Percentiles rank a stretch among this genome's conserved stretches.
Conservation (phyloP, 2,888 invertebrate species). For the Encarsia formosa region DNA sequence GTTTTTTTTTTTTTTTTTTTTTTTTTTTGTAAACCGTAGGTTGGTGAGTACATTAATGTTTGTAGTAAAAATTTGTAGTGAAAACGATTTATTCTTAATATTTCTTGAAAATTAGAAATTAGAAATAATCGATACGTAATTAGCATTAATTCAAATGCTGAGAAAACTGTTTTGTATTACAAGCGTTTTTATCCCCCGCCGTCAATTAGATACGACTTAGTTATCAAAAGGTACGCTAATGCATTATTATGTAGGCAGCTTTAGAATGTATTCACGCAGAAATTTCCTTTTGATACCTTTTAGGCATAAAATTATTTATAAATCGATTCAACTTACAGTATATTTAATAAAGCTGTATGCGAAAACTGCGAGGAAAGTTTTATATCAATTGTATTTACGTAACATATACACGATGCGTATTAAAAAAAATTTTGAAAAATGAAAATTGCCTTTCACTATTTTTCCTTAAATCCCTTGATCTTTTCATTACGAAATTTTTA, state of each 20-base stretch:
- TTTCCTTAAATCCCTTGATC: too few relatives aligned
- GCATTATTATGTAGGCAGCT: conserved; percentile 1
- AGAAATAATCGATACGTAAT: conserved; percentile 8
- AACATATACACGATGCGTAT: conserved; percentile 38
- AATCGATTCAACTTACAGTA: conserved; percentile 19
- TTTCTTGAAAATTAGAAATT: too few relatives aligned
- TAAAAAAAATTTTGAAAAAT: conserved; percentile 9
- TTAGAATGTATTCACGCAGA: conserved; percentile 19
- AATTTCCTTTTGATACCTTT: conserved; percentile 39
- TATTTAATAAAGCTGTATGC: conserved; percentile 35
- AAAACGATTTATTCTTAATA: conserved; percentile 3
- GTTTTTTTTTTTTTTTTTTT: too few relatives aligned
- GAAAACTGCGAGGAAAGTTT: conserved; percentile 38
- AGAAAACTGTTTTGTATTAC: conserved; percentile 23
- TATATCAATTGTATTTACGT: conserved; percentile 46
- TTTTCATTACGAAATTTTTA: too few relatives aligned
- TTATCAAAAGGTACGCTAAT: conserved; percentile 13
- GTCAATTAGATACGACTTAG: conserved; percentile 23
- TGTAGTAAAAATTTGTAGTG: conserved; percentile 6
- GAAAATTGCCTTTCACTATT: not conserved
- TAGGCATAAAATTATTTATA: conserved; percentile 36
- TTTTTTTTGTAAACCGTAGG: too few relatives aligned
- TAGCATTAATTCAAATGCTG: conserved; percentile 6
- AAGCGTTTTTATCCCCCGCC: conserved; percentile 11
- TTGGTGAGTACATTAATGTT: too few relatives aligned